Evolutionary conservation across 2,113 vertebrate genomes (phyloP), one percentile per base, ranked within the genome.

Genomic region (Sinocyclocheilus rhinocerous): DNA sequence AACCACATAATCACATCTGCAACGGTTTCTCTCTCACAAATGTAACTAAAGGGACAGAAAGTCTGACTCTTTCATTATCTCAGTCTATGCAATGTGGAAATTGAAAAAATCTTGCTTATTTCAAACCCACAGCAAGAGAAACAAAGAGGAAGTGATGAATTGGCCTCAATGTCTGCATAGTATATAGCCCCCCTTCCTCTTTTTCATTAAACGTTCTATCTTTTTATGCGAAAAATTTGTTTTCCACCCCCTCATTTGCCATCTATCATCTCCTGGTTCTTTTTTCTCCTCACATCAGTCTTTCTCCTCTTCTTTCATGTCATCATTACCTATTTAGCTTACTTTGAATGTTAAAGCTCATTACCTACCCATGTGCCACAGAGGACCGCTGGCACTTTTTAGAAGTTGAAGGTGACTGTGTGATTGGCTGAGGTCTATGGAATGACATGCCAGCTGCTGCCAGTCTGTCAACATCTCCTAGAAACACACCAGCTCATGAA

Each of bases 201-300:
- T 67, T 81, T 69, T 86, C 81, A 89, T 88, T 89, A 88, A 84
- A 81, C 39, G 72, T 88, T 86, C 59, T 55, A 88, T 86, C 36
- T 81, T 84, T 72, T 69, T 36, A 33, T 72, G 24, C 48, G 61
- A 45, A 72, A 88, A 85, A 86, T 72, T 67, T 57, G 39, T 78
- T 81, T 61, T 33, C 84, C 48, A 52, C 80, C 76, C 50, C 76
- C 83, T 81, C 69, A 65, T 73, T 81, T 61, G 87, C 85, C 88
- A 59, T 87, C 77, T 84, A 73, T 85, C 76, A 67, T 39, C 59
- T n/a, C 45, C 73, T 13, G 36, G 75, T 78, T 80, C 50, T n/a
- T 75, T 79, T 79, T 33, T 33, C 29, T 80, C 69, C 76, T 33
- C 73, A 76, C 65, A 67, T n/a, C 84, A 80, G 76, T 78, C 84